Percentiles rank a stretch among this genome's conserved stretches.
These are phyloP conservation scores for Eilema sororculum DNA, from an alignment of 2,888 invertebrate genomes.

Conservation along the genomic window DNA sequence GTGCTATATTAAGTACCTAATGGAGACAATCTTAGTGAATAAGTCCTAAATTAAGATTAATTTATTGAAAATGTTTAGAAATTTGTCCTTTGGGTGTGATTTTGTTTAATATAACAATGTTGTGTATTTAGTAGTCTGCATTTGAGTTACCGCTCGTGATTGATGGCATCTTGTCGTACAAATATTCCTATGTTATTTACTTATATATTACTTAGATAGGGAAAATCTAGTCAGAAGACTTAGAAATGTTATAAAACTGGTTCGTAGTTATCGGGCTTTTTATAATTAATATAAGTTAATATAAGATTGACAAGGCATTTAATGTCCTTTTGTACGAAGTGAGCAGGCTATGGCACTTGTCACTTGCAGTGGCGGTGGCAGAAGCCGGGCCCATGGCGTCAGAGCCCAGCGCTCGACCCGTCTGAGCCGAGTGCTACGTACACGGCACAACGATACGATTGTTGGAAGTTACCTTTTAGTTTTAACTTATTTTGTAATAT, in stretches of 20 bases:
- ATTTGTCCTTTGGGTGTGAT: slow-evolving; percentile 81
- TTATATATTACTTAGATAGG: slow-evolving; percentile 84
- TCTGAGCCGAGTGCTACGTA: slow-evolving; percentile 31
- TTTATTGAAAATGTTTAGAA: slow-evolving; percentile 78
- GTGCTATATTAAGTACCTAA: slow-evolving; percentile 67
- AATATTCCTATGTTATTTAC: slow-evolving; percentile 87
- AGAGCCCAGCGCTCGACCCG: slow-evolving; percentile 4
- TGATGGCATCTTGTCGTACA: slow-evolving; percentile 87
- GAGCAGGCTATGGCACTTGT: slow-evolving; percentile 38
- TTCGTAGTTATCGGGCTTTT: slow-evolving; percentile 79
- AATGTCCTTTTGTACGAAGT: slow-evolving; percentile 71
- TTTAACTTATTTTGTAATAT: slow-evolving; percentile 79
- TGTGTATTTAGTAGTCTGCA: slow-evolving; percentile 85
- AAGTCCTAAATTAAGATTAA: slow-evolving; percentile 78
- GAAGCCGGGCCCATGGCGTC: background rate
- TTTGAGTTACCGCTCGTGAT: slow-evolving; percentile 87
- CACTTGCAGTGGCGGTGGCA: slow-evolving; percentile 8
- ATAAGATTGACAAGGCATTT: slow-evolving; percentile 71
- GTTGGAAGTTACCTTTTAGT: slow-evolving; percentile 86
- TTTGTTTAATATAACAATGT: slow-evolving; percentile 79
- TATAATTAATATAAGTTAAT: slow-evolving; percentile 76
- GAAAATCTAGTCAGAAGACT: slow-evolving; percentile 87
- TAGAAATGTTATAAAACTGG: slow-evolving; percentile 82
- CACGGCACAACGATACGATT: slow-evolving; percentile 53
- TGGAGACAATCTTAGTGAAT: slow-evolving; percentile 71